These are phyloP conservation scores for Siniperca scherzeri DNA, from an alignment of 2,797 vertebrate species.

Conservation along the genomic window DNA sequence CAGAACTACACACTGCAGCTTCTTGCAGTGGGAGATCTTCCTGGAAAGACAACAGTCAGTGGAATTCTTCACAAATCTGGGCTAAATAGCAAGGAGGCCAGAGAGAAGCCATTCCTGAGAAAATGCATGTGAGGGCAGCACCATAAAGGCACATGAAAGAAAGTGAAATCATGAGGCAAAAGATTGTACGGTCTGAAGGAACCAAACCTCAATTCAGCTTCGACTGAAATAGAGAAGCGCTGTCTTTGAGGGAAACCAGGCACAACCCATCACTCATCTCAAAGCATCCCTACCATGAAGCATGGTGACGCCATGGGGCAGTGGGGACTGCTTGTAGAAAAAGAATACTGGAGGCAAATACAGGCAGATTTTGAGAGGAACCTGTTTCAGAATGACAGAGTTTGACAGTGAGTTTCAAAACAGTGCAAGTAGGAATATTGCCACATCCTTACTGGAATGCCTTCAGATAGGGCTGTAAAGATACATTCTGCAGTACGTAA, in stretches of 20 bases:
- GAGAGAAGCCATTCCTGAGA: constrained; percentile 46
- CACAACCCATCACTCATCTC: constrained; percentile 41
- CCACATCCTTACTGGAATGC: neutral
- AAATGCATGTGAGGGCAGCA: constrained; percentile 33
- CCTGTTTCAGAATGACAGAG: neutral
- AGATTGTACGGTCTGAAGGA: constrained; percentile 40
- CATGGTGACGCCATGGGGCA: neutral
- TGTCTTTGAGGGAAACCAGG: constrained; percentile 21
- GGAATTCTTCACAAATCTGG: constrained; percentile 58
- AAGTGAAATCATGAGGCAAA: constrained; percentile 45
- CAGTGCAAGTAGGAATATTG: neutral
- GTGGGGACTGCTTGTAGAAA: too few relatives aligned
- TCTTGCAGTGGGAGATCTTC: constrained; percentile 45
- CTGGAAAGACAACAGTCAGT: constrained; percentile 64
- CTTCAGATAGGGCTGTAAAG: neutral
- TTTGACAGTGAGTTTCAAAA: neutral
- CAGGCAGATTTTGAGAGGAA: neutral
- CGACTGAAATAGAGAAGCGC: constrained; percentile 39
- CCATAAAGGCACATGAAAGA: constrained; percentile 45
- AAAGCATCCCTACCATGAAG: constrained; percentile 17
- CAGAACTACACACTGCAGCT: constrained; percentile 41
- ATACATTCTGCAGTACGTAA: neutral
- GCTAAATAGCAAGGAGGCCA: constrained; percentile 46
- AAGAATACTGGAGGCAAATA: neutral
- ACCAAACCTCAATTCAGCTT: constrained; percentile 37